Base-by-base conservation (phyloP, 2,113 vertebrate genomes). In the Cairina moschata region DNA sequence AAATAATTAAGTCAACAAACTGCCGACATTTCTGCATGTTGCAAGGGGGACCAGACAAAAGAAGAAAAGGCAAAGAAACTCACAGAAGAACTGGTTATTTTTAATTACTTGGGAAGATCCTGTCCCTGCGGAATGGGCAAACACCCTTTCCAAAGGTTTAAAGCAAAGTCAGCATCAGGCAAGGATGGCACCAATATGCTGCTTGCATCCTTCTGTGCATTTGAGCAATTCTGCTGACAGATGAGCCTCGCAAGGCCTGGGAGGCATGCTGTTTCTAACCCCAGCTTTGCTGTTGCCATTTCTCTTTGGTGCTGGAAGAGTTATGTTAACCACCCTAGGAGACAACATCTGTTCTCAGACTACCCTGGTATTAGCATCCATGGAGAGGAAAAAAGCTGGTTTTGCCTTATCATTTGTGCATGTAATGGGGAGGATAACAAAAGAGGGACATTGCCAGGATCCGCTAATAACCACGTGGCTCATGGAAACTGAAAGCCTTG, bases 1-100 rank as follows among this genome's bases (percentile, higher is more conserved):
- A 90, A 94, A 87, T 85, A 89, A 92, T 79, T 48, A 75, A 79
- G 89, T 40, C 69, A 91, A 67, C 17, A 71, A 91, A 67, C 38
- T 44, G 17, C 71, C 63, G 78, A 85, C 56, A 79, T 58, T 76
- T 67, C 62, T 91, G 84, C 73, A 17, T 71, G 44, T 36, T 91
- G 62, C 26, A 54, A 72, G 62, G 66, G 50, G 84, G 71, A 80
- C 42, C 36, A 90, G 88, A 91, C 40, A 90, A 82, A 94, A 78
- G 32, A 74, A 88, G 59, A 80, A 77, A 54, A 90, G 72, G 68
- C 31, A 65, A 40, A 40, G 40, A 40, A 40, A 58, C 23, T 32
- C 36, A 58, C 29, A 50, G 44, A 72, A 87, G 23, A 91, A 59
- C 40, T 32, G 18, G 31, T 59, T 90, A 42, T 32, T 68, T 90